Percentiles rank a stretch among this genome's conserved stretches.
These are phyloP conservation scores for Clinocottus analis DNA, from an alignment of 2,113 vertebrate species.

Conservation along the genomic window DNA sequence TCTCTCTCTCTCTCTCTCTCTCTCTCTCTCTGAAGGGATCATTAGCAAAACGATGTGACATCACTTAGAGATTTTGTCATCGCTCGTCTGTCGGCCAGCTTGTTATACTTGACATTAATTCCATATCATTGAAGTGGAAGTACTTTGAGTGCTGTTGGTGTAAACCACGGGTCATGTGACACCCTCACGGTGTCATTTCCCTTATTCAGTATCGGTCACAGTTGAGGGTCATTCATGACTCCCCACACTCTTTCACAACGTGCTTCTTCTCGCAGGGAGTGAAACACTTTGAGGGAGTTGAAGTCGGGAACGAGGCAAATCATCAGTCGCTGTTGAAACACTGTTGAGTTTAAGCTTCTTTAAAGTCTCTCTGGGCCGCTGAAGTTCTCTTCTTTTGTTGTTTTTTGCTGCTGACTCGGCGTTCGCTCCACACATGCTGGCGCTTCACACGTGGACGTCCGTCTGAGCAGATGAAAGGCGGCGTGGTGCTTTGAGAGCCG, in stretches of 20 bases:
- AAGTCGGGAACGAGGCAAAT: not conserved
- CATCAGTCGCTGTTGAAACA: not conserved
- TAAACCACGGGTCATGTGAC: conserved; percentile 56
- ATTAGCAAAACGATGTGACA: conserved; percentile 48
- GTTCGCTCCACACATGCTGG: not conserved
- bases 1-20: conserved; percentile 11
- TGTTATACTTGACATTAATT: conserved; percentile 40
- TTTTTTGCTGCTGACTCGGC: not conserved
- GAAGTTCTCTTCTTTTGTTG: conserved; percentile 11
- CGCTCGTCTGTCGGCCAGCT: conserved; percentile 30
- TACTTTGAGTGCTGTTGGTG: conserved; percentile 52
- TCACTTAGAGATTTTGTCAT: conserved; percentile 22
- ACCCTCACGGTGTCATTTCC: conserved; percentile 17
- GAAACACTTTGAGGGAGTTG: conserved; percentile 19
- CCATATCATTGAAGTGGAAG: conserved; percentile 34
- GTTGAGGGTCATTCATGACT: conserved; percentile 46
- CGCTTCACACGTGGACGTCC: conserved; percentile 5
- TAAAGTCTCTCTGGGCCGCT: not conserved
- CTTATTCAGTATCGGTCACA: conserved; percentile 33
- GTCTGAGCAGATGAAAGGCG: conserved; percentile 26
- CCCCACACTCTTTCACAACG: conserved; percentile 30
- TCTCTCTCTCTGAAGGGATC: conserved; percentile 23
- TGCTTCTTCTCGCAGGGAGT: conserved; percentile 30
- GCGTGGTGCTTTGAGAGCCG: not conserved
- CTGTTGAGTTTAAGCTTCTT: not conserved